A percentile compares a stretch with the other conserved stretches of the same genome.
phyloP scores from a whole-genome alignment of 2,797 vertebrate genomes.

The Benthosema pterotum region DNA sequence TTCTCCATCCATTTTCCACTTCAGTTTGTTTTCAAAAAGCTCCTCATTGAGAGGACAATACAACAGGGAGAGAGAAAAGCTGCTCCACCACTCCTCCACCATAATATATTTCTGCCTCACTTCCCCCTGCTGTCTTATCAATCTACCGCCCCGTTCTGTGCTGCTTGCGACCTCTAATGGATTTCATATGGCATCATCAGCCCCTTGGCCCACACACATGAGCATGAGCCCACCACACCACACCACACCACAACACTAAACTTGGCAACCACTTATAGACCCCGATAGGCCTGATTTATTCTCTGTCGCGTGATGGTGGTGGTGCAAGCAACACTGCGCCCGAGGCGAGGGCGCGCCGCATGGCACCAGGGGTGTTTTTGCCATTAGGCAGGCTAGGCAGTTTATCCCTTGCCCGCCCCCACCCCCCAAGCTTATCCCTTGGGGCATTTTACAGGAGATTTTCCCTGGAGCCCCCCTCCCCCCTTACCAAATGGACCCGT shows the following conservation, averaged over 20 bases:
- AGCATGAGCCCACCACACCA: conserved; percentile 54
- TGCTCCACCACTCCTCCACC: conserved; percentile 37
- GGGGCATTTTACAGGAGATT: too few relatives aligned
- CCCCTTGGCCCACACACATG: conserved; percentile 57
- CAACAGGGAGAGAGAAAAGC: background rate
- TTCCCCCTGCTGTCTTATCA: conserved; percentile 77
- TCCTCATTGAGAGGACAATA: conserved; percentile 38
- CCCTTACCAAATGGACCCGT: too few relatives aligned
- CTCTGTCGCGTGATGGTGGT: too few relatives aligned
- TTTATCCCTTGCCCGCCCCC: too few relatives aligned
- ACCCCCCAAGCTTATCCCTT: too few relatives aligned
- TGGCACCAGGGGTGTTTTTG: too few relatives aligned
- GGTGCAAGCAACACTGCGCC: too few relatives aligned
- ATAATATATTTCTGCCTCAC: conserved; percentile 81
- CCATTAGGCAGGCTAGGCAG: too few relatives aligned
- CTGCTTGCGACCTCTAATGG: conserved; percentile 71
- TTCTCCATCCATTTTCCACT: conserved; percentile 73
- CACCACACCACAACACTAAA: too few relatives aligned
- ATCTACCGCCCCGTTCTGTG: conserved; percentile 67
- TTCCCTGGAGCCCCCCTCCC: too few relatives aligned
- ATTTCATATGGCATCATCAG: conserved; percentile 70
- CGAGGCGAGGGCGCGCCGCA: too few relatives aligned
- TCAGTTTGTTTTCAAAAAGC: conserved; percentile 62
- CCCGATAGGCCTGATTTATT: too few relatives aligned
- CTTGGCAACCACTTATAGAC: conserved; percentile 75